These are phyloP conservation scores for Porites rus DNA, from an alignment of 92 coral and sea anemone genomes.

Conservation along the genomic window DNA sequence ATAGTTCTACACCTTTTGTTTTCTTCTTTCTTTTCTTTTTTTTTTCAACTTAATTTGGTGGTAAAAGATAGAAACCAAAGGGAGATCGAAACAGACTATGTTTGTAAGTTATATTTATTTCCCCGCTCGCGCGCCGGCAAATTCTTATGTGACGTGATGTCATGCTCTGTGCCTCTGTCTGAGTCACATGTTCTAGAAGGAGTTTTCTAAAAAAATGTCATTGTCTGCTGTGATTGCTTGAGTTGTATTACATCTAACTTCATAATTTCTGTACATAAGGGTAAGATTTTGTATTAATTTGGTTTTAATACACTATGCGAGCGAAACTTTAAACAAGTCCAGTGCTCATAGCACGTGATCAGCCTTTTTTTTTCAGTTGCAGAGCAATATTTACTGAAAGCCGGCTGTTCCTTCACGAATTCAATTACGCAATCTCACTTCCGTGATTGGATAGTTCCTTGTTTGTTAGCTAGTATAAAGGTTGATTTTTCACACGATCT, in stretches of 20 bases:
- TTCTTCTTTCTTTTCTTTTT: no score
- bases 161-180: background rate
- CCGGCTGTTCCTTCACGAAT: background rate
- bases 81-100: background rate
- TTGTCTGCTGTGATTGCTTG: background rate
- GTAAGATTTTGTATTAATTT: background rate
- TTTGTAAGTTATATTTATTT: background rate
- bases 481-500: conserved; percentile 5
- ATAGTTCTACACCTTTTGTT: no score
- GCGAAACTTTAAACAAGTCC: background rate
- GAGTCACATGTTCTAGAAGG: background rate
- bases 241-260: background rate
- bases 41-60: no score
- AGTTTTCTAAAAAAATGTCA: no score
- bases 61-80: background rate
- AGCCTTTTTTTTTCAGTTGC: no score
- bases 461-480: background rate
- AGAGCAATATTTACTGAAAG: no score
- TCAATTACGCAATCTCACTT: background rate
- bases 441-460: background rate
- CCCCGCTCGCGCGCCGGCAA: conserved; percentile 18
- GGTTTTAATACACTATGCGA: background rate
- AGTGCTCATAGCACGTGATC: background rate
- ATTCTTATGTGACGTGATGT: conserved; percentile 26
- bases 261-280: background rate